Percentiles rank a stretch among this genome's conserved stretches.
phyloP scores from a whole-genome alignment of 2,797 vertebrate genomes.

The Pithecia hirsuta region DNA sequence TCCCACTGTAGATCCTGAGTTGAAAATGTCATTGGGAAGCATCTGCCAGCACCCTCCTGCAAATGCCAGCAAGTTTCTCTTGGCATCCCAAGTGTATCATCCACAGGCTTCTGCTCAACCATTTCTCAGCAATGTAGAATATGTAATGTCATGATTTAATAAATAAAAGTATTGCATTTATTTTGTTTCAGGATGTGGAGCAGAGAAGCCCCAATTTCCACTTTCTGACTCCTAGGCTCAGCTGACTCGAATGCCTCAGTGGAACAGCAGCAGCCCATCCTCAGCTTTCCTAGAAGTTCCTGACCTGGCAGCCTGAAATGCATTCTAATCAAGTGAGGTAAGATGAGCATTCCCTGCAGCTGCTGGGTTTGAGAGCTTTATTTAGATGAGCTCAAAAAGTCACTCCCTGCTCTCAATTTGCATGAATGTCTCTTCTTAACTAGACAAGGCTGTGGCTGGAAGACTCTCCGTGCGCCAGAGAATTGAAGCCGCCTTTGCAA shows the following conservation, averaged over 20 bases:
- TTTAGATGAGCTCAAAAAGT: slow-evolving; percentile 42
- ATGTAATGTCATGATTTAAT: background rate
- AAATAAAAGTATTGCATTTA: background rate
- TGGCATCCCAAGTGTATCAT: background rate
- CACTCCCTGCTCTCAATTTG: background rate
- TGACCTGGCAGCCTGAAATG: background rate
- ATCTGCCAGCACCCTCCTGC: background rate
- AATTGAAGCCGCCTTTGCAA: background rate
- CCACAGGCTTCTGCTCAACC: background rate
- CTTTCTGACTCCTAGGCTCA: background rate
- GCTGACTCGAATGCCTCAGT: background rate
- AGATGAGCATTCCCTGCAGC: background rate
- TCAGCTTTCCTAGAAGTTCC: slow-evolving; percentile 14
- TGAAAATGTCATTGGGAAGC: background rate
- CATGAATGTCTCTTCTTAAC: background rate
- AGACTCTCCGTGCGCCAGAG: background rate
- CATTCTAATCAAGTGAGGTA: background rate
- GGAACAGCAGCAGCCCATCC: background rate
- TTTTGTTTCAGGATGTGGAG: background rate
- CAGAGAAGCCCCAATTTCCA: background rate
- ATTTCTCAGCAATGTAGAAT: background rate
- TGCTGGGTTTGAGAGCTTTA: background rate
- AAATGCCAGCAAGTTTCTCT: background rate
- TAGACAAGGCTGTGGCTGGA: background rate
- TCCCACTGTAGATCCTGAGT: background rate